Conservation (phyloP, 2,113 vertebrate species). For the Amblyornis subalaris region DNA sequence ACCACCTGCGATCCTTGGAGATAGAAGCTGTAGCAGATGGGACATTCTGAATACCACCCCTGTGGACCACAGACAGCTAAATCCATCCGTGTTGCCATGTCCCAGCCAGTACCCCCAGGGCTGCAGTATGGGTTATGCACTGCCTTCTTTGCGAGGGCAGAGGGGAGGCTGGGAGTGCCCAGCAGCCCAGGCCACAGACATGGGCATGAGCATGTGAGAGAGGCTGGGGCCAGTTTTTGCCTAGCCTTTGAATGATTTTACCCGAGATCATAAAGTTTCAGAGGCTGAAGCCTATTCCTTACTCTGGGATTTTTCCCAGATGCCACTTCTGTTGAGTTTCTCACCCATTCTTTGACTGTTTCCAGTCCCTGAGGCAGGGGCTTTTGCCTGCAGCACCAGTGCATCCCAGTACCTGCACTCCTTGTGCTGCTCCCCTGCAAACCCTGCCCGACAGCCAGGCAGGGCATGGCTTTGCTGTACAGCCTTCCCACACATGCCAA, state of each 20-base stretch:
- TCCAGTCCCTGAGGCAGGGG: background rate
- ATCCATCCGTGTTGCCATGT: background rate
- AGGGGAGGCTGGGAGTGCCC: background rate
- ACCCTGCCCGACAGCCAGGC: accelerated
- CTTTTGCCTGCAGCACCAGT: background rate
- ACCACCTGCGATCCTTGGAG: background rate
- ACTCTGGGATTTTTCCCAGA: background rate
- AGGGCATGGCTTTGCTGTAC: background rate
- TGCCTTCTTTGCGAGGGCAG: background rate
- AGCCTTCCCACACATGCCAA: background rate
- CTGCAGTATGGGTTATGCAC: background rate
- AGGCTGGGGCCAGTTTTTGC: background rate
- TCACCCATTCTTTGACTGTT: background rate
- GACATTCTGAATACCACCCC: background rate
- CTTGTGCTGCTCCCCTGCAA: background rate
- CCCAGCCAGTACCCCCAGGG: background rate
- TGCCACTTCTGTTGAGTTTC: background rate
- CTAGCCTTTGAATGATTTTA: background rate
- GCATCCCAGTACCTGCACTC: background rate
- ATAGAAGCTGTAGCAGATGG: background rate
- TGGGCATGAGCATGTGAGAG: background rate
- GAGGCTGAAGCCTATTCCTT: background rate
- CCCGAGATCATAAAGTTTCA: background rate
- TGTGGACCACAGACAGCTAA: background rate
- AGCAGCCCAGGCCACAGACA: background rate